Evolutionary conservation across 2,113 vertebrate genomes (phyloP).

Genomic region (Neotragus pygmaeus): DNA sequence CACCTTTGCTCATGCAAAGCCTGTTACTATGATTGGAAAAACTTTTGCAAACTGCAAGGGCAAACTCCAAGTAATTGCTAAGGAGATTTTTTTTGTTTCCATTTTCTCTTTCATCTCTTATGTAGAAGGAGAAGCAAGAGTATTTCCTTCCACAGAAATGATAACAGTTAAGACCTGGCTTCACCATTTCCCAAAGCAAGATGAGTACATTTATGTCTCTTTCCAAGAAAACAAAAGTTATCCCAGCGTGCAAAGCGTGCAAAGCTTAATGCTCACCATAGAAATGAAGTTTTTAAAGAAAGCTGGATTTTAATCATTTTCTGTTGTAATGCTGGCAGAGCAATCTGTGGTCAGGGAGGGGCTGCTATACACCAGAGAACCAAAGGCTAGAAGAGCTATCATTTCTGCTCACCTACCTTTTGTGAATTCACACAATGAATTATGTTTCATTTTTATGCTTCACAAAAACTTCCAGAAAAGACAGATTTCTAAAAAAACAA

Average conservation of each 20-base stretch:
- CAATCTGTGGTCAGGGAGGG: not conserved
- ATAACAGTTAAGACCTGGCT: not conserved
- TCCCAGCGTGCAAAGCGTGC: not conserved
- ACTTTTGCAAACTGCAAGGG: constrained; percentile 26
- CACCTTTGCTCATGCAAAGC: constrained; percentile 11
- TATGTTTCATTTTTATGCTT: constrained; percentile 16
- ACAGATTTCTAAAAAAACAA: not conserved
- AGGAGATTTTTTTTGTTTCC: constrained; percentile 36
- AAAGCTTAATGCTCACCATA: not conserved
- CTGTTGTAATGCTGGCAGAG: not conserved
- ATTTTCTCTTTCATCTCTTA: not conserved
- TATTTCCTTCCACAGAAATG: constrained; percentile 40
- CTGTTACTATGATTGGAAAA: constrained; percentile 42
- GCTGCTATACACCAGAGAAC: fast-evolving
- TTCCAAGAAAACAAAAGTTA: not conserved
- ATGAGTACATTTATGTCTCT: not conserved
- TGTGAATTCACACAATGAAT: not conserved
- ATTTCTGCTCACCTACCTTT: not conserved
- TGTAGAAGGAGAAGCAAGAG: constrained; percentile 14
- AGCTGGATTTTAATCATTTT: not conserved
- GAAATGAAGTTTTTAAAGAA: not conserved
- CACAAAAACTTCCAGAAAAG: constrained; percentile 12
- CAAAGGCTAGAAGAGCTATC: not conserved
- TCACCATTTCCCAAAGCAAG: constrained; percentile 13
- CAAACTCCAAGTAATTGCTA: constrained; percentile 46